A percentile compares a stretch with the other conserved stretches of the same genome.
These are phyloP conservation scores for Athalia cordata DNA, from an alignment of 2,888 invertebrate species.

Conservation along the genomic window DNA sequence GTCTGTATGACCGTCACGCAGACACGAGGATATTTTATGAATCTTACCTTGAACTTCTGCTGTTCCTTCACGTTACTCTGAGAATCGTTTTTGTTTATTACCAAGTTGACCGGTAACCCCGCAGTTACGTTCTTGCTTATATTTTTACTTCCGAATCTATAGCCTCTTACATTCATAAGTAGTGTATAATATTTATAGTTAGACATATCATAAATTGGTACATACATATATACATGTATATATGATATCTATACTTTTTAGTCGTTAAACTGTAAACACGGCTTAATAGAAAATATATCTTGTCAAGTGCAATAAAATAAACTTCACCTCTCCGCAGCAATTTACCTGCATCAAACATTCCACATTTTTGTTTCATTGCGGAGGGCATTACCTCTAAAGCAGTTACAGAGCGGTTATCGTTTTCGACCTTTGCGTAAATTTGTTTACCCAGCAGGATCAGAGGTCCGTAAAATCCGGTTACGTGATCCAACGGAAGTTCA, in stretches of 20 bases:
- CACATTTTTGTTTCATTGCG: background rate
- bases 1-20: conserved; percentile 8
- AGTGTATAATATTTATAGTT: background rate
- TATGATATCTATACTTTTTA: too few relatives aligned
- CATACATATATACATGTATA: too few relatives aligned
- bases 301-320: too few relatives aligned
- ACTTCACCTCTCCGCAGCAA: too few relatives aligned
- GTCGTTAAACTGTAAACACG: too few relatives aligned
- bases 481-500: background rate
- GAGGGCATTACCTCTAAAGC: background rate
- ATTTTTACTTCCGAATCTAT: background rate
- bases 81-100: conserved; percentile 1
- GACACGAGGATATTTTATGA: background rate
- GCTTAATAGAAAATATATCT: too few relatives aligned
- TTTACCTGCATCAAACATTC: too few relatives aligned
- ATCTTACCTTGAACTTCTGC: conserved; percentile 7
- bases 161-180: background rate
- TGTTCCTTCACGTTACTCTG: background rate
- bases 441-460: background rate
- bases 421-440: background rate
- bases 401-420: background rate
- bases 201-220: too few relatives aligned
- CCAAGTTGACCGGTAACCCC: background rate
- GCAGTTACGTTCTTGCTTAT: background rate
- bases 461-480: background rate